Conservation (phyloP, 2,113 vertebrate species). For the Peromyscus maniculatus region DNA sequence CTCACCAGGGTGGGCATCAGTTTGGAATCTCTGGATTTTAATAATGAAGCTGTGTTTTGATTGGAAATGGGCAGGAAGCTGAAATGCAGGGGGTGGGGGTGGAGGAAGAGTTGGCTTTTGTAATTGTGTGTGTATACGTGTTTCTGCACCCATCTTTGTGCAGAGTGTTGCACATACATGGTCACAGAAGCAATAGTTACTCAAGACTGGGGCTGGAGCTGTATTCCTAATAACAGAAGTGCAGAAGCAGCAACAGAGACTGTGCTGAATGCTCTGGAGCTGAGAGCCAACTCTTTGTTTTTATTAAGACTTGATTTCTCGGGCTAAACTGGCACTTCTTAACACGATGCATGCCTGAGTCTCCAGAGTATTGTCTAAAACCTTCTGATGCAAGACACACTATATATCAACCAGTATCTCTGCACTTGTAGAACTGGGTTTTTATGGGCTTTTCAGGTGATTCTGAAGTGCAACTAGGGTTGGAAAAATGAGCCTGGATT, state of each 20-base stretch:
- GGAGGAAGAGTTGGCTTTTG: not conserved
- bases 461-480: not conserved
- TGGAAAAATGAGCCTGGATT: not conserved
- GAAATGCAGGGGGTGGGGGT: no score
- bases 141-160: not conserved
- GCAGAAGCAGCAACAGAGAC: not conserved
- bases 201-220: not conserved
- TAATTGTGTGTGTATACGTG: not conserved
- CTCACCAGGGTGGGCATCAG: no score
- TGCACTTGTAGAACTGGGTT: accelerated
- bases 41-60: not conserved
- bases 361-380: not conserved
- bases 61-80: not conserved
- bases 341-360: not conserved
- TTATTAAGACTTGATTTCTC: not conserved
- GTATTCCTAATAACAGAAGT: not conserved
- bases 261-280: not conserved
- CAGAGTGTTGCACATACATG: not conserved
- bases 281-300: not conserved
- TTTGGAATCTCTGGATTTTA: not conserved
- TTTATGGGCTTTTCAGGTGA: not conserved
- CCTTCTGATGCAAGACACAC: not conserved
- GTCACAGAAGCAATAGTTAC: not conserved
- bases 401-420: not conserved
- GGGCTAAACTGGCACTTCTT: not conserved